Evolutionary conservation across 2,113 vertebrate species (phyloP).

Genomic region (Cyphomyrus plagiostoma): DNA sequence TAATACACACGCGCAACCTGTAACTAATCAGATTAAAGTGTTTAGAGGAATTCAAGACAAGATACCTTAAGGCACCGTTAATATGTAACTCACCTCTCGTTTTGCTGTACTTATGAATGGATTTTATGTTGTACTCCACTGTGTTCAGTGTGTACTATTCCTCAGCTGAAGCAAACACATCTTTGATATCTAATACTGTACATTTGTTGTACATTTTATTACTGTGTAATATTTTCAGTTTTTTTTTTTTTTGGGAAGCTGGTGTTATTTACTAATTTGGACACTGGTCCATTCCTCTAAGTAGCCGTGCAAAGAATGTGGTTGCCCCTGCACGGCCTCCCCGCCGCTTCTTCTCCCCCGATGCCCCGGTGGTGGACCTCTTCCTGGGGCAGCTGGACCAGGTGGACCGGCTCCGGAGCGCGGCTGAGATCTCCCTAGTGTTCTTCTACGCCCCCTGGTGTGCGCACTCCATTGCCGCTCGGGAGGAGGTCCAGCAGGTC

Average conservation of each 20-base stretch:
- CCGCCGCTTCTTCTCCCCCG: slow-evolving; percentile 76
- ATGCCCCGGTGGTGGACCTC: slow-evolving; percentile 79
- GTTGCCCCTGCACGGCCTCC: slow-evolving; percentile 78
- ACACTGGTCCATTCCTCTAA: too few species aligned
- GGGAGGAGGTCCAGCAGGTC: slow-evolving; percentile 76
- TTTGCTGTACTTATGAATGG: neutral
- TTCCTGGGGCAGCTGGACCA: slow-evolving; percentile 86
- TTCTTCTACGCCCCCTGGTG: slow-evolving; percentile 97
- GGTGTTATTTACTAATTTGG: neutral
- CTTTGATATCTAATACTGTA: neutral
- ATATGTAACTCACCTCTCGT: neutral
- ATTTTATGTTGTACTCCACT: neutral
- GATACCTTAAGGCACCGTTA: neutral
- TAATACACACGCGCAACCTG: neutral
- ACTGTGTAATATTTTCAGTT: neutral
- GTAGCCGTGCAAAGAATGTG: slow-evolving; percentile 82
- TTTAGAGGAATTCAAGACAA: neutral
- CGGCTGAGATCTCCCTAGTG: slow-evolving; percentile 75
- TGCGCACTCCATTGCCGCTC: slow-evolving; percentile 80
- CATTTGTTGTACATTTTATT: neutral
- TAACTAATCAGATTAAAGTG: neutral
- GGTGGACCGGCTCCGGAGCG: slow-evolving; percentile 70
- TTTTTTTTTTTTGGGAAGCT: neutral
- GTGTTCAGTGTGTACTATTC: neutral
- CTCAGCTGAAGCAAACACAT: neutral